A percentile compares a stretch with the other conserved stretches of the same genome.
These are phyloP conservation scores for Tympanoctomys barrerae DNA, from an alignment of 2,797 vertebrate genomes.

Conservation along the genomic window DNA sequence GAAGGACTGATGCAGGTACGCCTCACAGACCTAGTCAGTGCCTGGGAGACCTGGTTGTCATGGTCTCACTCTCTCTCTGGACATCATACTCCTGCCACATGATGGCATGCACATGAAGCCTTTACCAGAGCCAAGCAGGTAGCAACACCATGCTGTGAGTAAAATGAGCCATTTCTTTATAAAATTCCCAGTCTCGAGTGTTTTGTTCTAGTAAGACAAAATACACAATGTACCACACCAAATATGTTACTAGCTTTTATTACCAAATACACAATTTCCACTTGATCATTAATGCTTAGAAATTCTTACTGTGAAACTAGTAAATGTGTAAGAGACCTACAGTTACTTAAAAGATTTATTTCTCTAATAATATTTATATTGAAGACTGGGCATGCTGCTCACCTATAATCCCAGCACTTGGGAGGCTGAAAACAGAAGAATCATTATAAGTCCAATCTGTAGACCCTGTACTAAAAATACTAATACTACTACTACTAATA, in stretches of 20 bases:
- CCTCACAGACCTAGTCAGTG: background rate
- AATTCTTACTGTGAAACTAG: background rate
- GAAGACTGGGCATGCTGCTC: background rate
- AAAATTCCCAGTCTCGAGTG: background rate
- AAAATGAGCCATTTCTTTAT: background rate
- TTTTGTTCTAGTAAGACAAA: background rate
- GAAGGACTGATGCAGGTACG: too few species aligned
- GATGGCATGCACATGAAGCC: background rate
- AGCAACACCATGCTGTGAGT: background rate
- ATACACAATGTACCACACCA: background rate
- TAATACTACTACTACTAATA: too few species aligned
- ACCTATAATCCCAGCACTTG: too few species aligned
- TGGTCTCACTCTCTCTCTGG: background rate
- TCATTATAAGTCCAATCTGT: too few species aligned
- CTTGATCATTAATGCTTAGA: background rate
- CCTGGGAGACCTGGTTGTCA: background rate
- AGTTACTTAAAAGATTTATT: background rate
- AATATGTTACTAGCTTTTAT: background rate
- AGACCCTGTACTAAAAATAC: too few species aligned
- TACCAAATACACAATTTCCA: background rate
- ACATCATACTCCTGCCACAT: background rate
- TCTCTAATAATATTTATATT: background rate
- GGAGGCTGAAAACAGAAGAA: too few species aligned
- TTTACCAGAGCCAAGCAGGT: background rate
- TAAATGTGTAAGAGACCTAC: background rate